These are phyloP conservation scores for Pteria penguin DNA, from an alignment of 2,888 invertebrate genomes.

Conservation along the genomic window DNA sequence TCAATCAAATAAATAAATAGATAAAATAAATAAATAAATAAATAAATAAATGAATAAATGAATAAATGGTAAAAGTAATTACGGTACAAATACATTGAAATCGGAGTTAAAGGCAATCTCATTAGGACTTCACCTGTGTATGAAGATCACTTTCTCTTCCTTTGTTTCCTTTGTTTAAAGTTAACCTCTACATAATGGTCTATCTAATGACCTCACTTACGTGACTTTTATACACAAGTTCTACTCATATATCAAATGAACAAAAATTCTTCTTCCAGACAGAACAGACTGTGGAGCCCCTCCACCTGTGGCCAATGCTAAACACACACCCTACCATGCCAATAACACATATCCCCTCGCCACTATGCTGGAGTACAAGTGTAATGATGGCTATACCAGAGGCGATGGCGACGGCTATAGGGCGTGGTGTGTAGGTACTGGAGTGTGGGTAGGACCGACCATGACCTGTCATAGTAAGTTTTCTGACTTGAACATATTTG, in stretches of 20 bases:
- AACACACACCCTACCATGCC: conserved; percentile 87
- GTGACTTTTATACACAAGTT: too few species aligned
- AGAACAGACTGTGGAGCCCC: conserved; percentile 79
- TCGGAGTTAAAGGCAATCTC: too few species aligned
- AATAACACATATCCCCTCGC: conserved; percentile 94
- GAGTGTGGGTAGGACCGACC: conserved; percentile 98
- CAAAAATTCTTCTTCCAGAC: conserved; percentile 45
- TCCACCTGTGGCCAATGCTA: conserved; percentile 80
- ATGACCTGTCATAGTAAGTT: conserved; percentile 94
- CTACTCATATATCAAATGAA: neutral
- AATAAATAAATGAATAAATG: too few species aligned
- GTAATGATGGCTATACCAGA: conserved; percentile 89
- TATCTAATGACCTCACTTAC: too few species aligned
- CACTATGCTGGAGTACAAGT: conserved; percentile 94
- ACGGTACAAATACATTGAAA: too few species aligned
- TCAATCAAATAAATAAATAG: too few species aligned
- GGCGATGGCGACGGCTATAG: conserved; percentile 93
- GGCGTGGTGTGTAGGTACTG: conserved; percentile 93
- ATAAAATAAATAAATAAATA: too few species aligned
- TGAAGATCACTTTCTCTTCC: too few species aligned
- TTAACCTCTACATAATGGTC: too few species aligned
- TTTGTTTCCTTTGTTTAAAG: too few species aligned
- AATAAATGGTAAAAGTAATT: too few species aligned
- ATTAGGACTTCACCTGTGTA: too few species aligned
- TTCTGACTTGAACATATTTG: neutral